Evolutionary conservation across 2,888 invertebrate species (phyloP), one percentile per base, ranked within the genome.

Genomic region (Dione vanillae): DNA sequence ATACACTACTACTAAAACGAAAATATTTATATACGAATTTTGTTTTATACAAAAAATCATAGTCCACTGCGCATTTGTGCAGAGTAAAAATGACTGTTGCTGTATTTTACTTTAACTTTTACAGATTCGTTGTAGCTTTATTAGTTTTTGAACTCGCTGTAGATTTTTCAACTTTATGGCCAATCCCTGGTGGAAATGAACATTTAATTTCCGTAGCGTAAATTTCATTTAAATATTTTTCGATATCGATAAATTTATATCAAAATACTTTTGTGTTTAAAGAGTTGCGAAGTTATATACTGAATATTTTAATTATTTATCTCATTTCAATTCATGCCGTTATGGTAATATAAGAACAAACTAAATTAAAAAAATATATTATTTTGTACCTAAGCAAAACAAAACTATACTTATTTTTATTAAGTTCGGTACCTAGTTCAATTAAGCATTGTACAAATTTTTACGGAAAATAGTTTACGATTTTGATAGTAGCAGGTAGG

Each of bases 71-170:
- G 47, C 19, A 58, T 58, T 66, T 66, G 47, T 65, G 54, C 54
- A 54, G 16, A 12, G 43, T 35, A 45, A 66, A 52, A 67, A 58
- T 67, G 56, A 47, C 66, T 56, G 43, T 66, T 56, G 27, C 40
- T 49, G 65, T 54, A 51, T 65, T 52, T 52, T 65, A 45, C 65
- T 65, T 64, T 35, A 64, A 64, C 47, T 64, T 64, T 64, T 49
- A 49, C 62, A 64, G 62, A 64, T 64, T 64, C 62, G 62, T 47
- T 49, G 62, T 64, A 47, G 62, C 62, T 64, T 64, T 64, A 64
- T 64, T 64, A 64, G 62, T 64, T 64, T 64, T 64, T 64, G 45
- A 64, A 64, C 62, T 64, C 62, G 62, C 49, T 49, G 62, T 64
- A 64, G 62, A 64, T 64, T 64, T 49, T 64, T 64, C 62, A 64